Evolutionary conservation across 2,113 vertebrate species (phyloP), one percentile per base, ranked within the genome.

Genomic region (Galbula dea): DNA sequence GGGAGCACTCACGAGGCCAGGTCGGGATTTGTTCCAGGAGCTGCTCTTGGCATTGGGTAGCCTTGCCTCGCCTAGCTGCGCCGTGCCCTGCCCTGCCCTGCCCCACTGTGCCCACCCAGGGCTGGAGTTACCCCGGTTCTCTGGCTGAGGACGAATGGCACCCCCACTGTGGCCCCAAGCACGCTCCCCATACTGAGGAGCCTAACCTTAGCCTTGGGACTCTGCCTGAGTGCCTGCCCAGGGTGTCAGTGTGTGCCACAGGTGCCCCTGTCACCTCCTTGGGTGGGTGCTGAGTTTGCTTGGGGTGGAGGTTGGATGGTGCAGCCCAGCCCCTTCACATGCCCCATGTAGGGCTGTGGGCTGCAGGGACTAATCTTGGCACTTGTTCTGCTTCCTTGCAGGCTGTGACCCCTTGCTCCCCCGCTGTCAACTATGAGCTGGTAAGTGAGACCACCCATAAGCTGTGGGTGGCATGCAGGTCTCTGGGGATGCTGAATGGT

Each of bases 401-500:
- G 99, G 98, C 98, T 73, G 98, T 98, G 78, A 98, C 98, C 22
- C 97, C 98, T 72, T 99, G 99, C 96, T 98, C 98, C 69, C 98
- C 98, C 8, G 67, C 97, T 26, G 97, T 98, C 95, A 99, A 98
- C 97, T 98, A 99, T 93, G 99, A 99, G 90, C 97, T 97, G 98
- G 99, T 99, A 96, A 98, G 98, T 82, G 54, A 83, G 6, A 7
- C 5, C 41, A 9, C 4, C 23, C 2, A 1, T 27, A 67, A 73
- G 39, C 37, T 3, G 1, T 76, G 67, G 48, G 26, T 82, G 51
- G 17, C 65, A 52, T 12, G 32, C 55, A 74, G 61, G 21, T 59
- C 46, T 83, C 30, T 62, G 37, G 45, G 55, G 29, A 52, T 1
- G 6, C 49, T 61, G 19, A 9, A 17, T 54, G 51, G 61, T 27